Evolutionary conservation across 2,113 vertebrate genomes (phyloP), one percentile per base, ranked within the genome.

Genomic region (Aviceda subcristata): DNA sequence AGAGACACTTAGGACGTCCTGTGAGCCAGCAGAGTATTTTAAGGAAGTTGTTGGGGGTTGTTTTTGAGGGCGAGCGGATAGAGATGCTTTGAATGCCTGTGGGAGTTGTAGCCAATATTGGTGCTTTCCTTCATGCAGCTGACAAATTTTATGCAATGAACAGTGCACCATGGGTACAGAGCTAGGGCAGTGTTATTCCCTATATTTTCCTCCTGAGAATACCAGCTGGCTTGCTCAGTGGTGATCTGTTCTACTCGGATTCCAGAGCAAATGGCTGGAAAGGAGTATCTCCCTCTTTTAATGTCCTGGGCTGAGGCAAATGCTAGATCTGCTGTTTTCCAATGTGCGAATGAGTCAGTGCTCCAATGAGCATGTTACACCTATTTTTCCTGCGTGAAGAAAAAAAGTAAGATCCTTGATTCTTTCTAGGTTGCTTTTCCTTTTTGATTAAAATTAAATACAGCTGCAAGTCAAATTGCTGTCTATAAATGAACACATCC

Each of bases 31-130:
- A 79, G 60, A 81, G 27, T 78, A 24, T 63, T 90, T n/a, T 36
- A 69, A 60, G 48, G 24, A 62, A 55, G 11, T 27, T 74, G 3
- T 45, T 26, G 23, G 4, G 4, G 11, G 2, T 38, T 13, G 11
- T 41, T 45, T 48, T 38, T 15, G 13, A 2, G 3, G 5, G 3
- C 6, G 2, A n/a, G 5, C 38, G 38, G n/a, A 19, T 30, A 34
- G 30, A 43, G 45, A 11, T 72, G 10, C 34, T 87, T 62, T 78
- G 41, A 55, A 75, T 78, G 29, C 43, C 18, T 67, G 7, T 56
- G 48, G 36, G 66, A 67, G 5, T n/a, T 63, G 27, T 59, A 86
- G 48, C 18, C 26, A 51, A 5, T 60, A 30, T 17, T 23, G 29
- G 29, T 79, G 48, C n/a, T 83, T 83, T 84, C 16, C 72, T 96